These are phyloP conservation scores for Sardina pilchardus DNA, from an alignment of 2,113 vertebrate species.

Conservation along the genomic window DNA sequence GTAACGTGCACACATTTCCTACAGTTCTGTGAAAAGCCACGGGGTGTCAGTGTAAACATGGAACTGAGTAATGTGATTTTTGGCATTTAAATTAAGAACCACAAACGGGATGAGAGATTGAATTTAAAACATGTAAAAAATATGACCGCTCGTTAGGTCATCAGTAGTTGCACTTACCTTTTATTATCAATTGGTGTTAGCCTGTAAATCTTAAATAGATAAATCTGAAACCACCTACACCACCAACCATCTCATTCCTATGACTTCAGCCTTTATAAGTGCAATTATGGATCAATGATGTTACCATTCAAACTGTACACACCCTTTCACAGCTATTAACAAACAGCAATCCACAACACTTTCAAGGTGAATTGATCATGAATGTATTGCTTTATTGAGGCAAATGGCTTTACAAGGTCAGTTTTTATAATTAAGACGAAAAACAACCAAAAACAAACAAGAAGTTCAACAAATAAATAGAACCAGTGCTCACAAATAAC, in stretches of 20 bases:
- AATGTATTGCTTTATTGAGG: conserved; percentile 57
- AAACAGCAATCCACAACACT: background rate
- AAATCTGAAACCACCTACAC: too few relatives aligned
- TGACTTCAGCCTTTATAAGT: too few relatives aligned
- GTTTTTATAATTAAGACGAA: conserved; percentile 36
- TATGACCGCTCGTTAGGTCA: background rate
- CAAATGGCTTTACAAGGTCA: conserved; percentile 36
- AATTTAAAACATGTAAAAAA: background rate
- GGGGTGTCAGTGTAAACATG: conserved; percentile 10
- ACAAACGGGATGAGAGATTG: background rate
- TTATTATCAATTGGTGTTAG: background rate
- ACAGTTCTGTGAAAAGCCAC: background rate
- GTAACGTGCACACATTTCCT: background rate
- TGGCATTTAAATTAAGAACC: background rate
- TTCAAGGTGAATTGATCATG: background rate
- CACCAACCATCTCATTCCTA: too few relatives aligned
- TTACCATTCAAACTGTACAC: background rate
- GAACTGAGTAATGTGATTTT: background rate
- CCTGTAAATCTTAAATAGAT: background rate
- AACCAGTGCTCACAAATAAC: conserved; percentile 7
- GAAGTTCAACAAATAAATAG: conserved; percentile 18
- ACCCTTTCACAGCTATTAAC: background rate
- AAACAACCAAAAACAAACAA: conserved; percentile 7
- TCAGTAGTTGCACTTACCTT: background rate
- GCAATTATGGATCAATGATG: background rate